Evolutionary conservation across 2,888 invertebrate species (phyloP).

Genomic region (Mythimna lalbum): DNA sequence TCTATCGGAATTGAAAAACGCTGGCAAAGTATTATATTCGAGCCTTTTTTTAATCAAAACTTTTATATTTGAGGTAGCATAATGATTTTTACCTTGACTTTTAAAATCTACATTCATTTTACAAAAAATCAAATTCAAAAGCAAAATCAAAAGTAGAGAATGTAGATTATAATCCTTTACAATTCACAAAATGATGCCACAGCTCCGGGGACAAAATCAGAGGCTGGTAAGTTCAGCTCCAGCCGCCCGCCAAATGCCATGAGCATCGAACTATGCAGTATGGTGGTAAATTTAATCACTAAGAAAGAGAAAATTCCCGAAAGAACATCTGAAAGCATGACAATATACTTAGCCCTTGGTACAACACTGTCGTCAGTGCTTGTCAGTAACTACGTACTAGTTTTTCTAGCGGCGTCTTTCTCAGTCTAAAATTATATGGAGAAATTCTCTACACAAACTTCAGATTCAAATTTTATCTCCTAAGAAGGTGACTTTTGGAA

Average conservation of each 20-base stretch:
- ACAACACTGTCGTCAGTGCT: too few relatives aligned
- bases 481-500: too few relatives aligned
- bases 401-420: too few relatives aligned
- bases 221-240: not conserved
- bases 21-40: not conserved
- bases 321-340: not conserved
- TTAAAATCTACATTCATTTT: not conserved
- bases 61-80: too few relatives aligned
- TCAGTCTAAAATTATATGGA: too few relatives aligned
- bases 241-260: not conserved
- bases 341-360: too few relatives aligned
- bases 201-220: not conserved
- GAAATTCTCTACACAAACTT: too few relatives aligned
- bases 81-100: not conserved
- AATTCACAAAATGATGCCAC: constrained; percentile 6
- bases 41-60: too few relatives aligned
- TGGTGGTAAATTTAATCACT: not conserved
- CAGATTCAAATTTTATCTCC: too few relatives aligned
- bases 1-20: not conserved
- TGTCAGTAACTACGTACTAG: too few relatives aligned
- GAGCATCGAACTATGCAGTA: constrained; percentile 2
- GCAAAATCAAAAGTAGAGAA: not conserved
- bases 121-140: too few relatives aligned
- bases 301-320: not conserved
- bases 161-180: not conserved